phyloP scores from a whole-genome alignment of 2,888 invertebrate genomes.

The Trachelus troglodyta region DNA sequence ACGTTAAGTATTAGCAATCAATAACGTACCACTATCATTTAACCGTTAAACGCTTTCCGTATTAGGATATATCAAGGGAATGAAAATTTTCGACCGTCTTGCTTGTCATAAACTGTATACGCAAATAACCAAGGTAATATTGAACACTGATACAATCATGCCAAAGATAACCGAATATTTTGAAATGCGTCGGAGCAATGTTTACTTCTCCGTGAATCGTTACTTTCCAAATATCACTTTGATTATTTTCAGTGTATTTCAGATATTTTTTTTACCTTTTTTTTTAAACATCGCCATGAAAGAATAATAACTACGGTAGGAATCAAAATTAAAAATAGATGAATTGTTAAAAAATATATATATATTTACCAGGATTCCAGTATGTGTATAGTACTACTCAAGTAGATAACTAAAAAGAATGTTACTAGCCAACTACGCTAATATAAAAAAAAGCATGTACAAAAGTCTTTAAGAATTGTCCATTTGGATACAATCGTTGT shows the following conservation, averaged over 20 bases:
- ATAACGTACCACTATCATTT: neutral
- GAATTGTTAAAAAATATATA: neutral
- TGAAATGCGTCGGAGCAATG: neutral
- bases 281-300: neutral
- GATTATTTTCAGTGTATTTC: neutral
- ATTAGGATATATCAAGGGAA: neutral
- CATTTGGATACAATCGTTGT: neutral
- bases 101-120: neutral
- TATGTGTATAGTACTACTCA: neutral
- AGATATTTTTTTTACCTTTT: neutral
- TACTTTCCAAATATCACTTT: neutral
- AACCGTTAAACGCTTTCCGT: neutral
- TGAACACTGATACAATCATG: neutral
- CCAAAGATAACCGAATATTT: neutral
- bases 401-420: constrained; percentile 7
- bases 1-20: neutral
- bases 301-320: neutral
- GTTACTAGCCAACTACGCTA: neutral
- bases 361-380: neutral
- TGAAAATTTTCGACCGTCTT: neutral
- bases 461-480: neutral
- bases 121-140: neutral
- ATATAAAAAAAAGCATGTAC: neutral
- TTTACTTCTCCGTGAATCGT: neutral
- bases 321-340: constrained; percentile 2